Conservation (phyloP, 1,140 invertebrate genomes). For the Tetragonula clypearis region DNA sequence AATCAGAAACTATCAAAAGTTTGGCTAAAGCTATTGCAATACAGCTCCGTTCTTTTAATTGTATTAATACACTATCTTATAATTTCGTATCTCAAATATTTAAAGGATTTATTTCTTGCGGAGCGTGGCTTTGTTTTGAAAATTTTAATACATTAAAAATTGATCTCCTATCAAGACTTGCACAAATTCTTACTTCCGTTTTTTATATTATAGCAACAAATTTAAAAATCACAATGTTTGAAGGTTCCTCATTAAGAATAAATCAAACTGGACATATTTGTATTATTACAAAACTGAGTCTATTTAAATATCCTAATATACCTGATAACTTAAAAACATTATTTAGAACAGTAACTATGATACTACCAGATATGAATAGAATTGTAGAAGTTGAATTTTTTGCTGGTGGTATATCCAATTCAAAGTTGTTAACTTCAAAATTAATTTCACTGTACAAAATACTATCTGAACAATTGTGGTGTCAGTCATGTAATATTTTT, state of each 20-base stretch:
- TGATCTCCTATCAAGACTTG: conserved; percentile 82
- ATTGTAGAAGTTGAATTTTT: conserved; percentile 87
- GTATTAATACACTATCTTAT: conserved; percentile 85
- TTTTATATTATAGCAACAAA: conserved; percentile 82
- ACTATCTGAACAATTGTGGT: conserved; percentile 85
- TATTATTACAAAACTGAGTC: conserved; percentile 85
- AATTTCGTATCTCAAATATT: conserved; percentile 84
- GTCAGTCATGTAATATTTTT: conserved; percentile 85
- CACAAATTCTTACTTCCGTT: conserved; percentile 82
- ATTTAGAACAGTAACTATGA: conserved; percentile 87
- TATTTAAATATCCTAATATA: conserved; percentile 83
- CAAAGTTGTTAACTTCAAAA: conserved; percentile 84
- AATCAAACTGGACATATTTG: conserved; percentile 85
- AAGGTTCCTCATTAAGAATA: conserved; percentile 84
- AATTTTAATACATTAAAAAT: conserved; percentile 86
- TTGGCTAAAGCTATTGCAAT: conserved; percentile 86
- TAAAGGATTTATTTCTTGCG: conserved; percentile 85
- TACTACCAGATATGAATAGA: conserved; percentile 85
- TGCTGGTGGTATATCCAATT: conserved; percentile 85
- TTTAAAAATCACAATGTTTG: conserved; percentile 82
- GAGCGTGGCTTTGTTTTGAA: conserved; percentile 88
- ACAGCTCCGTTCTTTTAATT: conserved; percentile 86
- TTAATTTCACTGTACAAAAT: conserved; percentile 84
- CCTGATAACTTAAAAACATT: conserved; percentile 87
- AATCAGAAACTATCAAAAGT: conserved; percentile 87